Evolutionary conservation across 2,888 invertebrate species (phyloP).

Genomic region (Trissonchulus sp.): DNA sequence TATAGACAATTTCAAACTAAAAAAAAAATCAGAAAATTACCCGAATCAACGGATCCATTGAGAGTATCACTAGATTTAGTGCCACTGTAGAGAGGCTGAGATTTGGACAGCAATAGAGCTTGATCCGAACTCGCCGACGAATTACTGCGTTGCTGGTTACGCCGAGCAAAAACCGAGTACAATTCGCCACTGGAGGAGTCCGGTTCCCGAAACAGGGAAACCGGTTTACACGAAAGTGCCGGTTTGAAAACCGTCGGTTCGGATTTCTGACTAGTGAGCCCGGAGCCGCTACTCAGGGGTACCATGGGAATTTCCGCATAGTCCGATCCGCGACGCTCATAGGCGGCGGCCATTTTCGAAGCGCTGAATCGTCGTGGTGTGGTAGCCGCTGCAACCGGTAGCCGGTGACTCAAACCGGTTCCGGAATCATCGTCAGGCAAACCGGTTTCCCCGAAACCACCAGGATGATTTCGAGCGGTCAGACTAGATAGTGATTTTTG

Average conservation of each 20-base stretch:
- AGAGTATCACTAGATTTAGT: not conserved
- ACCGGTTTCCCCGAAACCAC: not conserved
- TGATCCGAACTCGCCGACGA: not conserved
- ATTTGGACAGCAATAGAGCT: not conserved
- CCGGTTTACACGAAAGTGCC: too few relatives aligned
- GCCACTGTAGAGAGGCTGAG: not conserved
- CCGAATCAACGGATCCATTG: not conserved
- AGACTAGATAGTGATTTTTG: not conserved
- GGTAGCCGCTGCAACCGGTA: too few relatives aligned
- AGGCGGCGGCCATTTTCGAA: too few relatives aligned
- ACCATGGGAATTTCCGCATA: too few relatives aligned
- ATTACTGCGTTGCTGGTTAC: not conserved
- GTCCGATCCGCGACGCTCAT: too few relatives aligned
- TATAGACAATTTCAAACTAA: too few relatives aligned
- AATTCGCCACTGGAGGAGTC: too few relatives aligned
- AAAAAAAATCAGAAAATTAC: too few relatives aligned
- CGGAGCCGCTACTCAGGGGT: not conserved
- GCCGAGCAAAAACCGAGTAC: too few relatives aligned
- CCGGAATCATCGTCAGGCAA: not conserved
- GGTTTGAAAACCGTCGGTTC: not conserved
- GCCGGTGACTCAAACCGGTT: not conserved
- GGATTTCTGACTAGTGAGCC: not conserved
- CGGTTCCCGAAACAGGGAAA: too few relatives aligned
- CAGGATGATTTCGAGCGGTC: not conserved
- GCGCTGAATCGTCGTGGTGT: too few relatives aligned